These are phyloP conservation scores for Orius laevigatus DNA, from an alignment of 1,140 invertebrate species.

Conservation along the genomic window DNA sequence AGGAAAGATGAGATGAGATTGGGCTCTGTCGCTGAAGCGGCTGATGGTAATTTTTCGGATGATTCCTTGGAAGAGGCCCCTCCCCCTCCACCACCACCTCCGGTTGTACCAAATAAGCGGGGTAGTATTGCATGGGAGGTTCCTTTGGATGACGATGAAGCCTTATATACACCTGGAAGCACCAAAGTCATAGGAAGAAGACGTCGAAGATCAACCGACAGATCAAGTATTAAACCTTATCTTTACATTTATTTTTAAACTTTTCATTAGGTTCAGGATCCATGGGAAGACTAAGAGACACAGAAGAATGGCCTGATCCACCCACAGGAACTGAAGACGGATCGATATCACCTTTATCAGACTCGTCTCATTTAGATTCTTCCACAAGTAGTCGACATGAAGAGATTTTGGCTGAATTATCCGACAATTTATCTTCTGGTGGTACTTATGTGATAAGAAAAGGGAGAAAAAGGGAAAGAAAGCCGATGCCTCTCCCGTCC, in stretches of 20 bases:
- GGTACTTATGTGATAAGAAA: conserved; percentile 59
- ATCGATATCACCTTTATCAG: conserved; percentile 46
- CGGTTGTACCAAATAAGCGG: conserved; percentile 33
- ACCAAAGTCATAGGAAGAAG: conserved; percentile 45
- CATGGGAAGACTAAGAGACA: conserved; percentile 32
- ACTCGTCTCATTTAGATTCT: conserved; percentile 27
- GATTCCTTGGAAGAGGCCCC: conserved; percentile 58
- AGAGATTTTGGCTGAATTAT: conserved; percentile 29
- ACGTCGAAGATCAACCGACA: conserved; percentile 33
- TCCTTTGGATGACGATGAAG: conserved; percentile 42
- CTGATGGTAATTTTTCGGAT: conserved; percentile 59
- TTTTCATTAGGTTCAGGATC: conserved; percentile 21
- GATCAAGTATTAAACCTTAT: conserved; percentile 28
- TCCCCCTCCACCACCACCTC: conserved; percentile 28
- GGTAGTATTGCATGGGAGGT: conserved; percentile 71
- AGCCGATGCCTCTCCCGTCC: conserved; percentile 29
- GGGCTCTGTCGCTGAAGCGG: not conserved
- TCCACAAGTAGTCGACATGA: conserved; percentile 20
- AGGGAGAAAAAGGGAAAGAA: conserved; percentile 38
- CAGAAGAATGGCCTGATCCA: conserved; percentile 47
- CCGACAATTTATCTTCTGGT: conserved; percentile 38
- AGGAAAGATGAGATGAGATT: conserved; percentile 28
- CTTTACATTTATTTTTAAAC: not conserved
- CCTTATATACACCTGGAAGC: conserved; percentile 49
- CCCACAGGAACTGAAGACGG: conserved; percentile 46